Conservation (phyloP, 1,140 invertebrate species). For the Neodiprion virginianus region DNA sequence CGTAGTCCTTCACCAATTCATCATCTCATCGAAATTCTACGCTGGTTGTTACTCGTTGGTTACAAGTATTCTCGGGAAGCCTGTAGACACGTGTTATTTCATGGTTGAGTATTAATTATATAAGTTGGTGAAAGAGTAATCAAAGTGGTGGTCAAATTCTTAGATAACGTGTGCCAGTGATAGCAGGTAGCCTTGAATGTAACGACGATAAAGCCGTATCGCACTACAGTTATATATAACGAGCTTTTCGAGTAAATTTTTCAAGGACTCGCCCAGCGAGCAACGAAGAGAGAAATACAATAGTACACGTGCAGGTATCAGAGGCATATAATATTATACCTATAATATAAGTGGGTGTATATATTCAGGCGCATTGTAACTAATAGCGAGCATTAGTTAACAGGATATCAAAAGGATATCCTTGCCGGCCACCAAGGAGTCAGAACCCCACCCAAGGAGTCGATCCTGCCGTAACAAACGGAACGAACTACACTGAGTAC, state of each 20-base stretch:
- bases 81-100: background rate
- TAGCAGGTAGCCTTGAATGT: background rate
- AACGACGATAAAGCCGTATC: background rate
- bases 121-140: too few relatives aligned
- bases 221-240: background rate
- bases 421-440: slow-evolving; percentile 57
- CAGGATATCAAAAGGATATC: slow-evolving; percentile 64
- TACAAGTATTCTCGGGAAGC: background rate
- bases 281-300: too few relatives aligned
- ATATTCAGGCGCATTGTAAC: slow-evolving; percentile 46
- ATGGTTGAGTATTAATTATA: background rate
- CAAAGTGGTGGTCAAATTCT: background rate
- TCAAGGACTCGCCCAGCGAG: too few relatives aligned
- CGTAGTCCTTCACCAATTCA: too few relatives aligned
- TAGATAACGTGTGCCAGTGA: background rate
- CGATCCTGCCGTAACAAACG: slow-evolving; percentile 43
- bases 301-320: too few relatives aligned
- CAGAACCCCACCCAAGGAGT: slow-evolving; percentile 56
- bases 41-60: background rate
- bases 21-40: too few relatives aligned
- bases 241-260: background rate
- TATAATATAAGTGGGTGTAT: too few relatives aligned
- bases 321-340: too few relatives aligned
- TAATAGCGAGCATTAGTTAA: slow-evolving; percentile 63
- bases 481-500: slow-evolving; percentile 55